A percentile compares a stretch with the other conserved stretches of the same genome.
phyloP scores from a whole-genome alignment of 2,888 invertebrate species.

The Micropterix aruncella region DNA sequence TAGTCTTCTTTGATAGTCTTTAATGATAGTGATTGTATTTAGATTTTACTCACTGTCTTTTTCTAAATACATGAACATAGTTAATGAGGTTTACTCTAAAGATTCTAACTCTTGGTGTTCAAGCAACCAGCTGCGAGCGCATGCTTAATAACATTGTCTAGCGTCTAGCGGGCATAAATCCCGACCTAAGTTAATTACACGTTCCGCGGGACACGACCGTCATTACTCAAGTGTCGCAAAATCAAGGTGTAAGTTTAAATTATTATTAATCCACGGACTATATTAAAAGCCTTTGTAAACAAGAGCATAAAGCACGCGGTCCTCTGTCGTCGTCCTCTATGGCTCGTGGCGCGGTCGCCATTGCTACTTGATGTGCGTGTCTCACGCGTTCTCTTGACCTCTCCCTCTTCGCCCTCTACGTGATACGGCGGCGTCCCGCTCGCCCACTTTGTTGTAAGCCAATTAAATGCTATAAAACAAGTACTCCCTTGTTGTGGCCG shows the following conservation, averaged over 20 bases:
- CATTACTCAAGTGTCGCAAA: neutral
- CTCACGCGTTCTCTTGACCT: neutral
- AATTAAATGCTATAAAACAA: neutral
- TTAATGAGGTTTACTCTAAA: too few relatives aligned
- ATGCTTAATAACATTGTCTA: too few relatives aligned
- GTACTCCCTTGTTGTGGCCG: too few relatives aligned
- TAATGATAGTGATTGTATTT: too few relatives aligned
- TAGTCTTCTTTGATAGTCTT: too few relatives aligned
- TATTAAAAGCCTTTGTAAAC: neutral
- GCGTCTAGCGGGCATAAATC: neutral
- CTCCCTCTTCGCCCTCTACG: neutral
- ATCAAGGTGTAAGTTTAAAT: neutral
- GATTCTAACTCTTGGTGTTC: too few relatives aligned
- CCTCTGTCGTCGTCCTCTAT: too few relatives aligned
- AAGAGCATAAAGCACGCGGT: neutral
- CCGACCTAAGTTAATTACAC: neutral
- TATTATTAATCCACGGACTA: neutral
- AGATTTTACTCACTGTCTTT: too few relatives aligned
- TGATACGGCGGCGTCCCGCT: neutral
- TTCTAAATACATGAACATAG: too few relatives aligned
- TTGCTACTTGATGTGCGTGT: neutral
- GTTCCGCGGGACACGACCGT: neutral
- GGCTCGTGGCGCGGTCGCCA: too few relatives aligned
- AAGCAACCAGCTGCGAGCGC: too few relatives aligned
- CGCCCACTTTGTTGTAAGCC: neutral